phyloP scores from a whole-genome alignment of 2,888 invertebrate genomes.

The Acleris literana region DNA sequence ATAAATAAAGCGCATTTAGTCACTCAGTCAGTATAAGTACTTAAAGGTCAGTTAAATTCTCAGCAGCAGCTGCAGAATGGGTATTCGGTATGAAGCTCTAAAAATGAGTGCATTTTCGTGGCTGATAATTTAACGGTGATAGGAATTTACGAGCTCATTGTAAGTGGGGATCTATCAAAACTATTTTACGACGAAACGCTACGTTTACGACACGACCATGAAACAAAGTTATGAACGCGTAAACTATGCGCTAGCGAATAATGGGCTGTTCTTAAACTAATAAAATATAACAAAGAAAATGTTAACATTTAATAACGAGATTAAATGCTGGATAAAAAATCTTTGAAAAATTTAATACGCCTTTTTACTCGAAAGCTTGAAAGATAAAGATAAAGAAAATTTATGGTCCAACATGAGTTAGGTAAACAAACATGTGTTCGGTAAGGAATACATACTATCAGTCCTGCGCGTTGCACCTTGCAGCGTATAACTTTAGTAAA shows the following conservation, averaged over 20 bases:
- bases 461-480: no score
- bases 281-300: conserved; percentile 24
- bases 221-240: conserved; percentile 36
- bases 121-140: conserved; percentile 29
- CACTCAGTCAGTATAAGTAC: no score
- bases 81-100: conserved; percentile 16
- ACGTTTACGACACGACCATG: conserved; percentile 47
- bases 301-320: conserved; percentile 8
- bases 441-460: no score
- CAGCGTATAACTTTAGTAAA: no score
- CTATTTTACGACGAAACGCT: conserved; percentile 41
- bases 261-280: conserved; percentile 17
- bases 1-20: no score
- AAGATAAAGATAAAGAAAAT: no score
- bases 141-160: conserved; percentile 37
- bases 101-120: conserved; percentile 22
- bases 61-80: no score
- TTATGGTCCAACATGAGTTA: no score
- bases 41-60: no score
- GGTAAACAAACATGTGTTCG: no score
- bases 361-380: no score
- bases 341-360: conserved; percentile 1
- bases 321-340: conserved; percentile 9
- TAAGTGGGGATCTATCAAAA: conserved; percentile 40
- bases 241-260: conserved; percentile 18